Evolutionary conservation across 1,140 invertebrate genomes (phyloP), one percentile per base, ranked within the genome.

Genomic region (Drosophila ironensis): DNA sequence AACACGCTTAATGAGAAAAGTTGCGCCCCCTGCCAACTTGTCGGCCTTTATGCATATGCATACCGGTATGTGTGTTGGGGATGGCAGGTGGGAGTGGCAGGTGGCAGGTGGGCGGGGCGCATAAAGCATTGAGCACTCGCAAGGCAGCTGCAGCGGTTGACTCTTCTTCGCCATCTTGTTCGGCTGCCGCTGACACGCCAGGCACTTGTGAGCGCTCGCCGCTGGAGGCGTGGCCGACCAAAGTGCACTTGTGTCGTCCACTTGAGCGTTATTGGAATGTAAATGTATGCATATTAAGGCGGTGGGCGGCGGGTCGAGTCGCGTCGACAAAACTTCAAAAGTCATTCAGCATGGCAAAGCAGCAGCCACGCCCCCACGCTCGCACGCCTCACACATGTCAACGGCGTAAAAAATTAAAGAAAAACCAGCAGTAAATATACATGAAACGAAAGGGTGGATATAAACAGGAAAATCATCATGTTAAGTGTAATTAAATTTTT

Each of bases 401-500:
- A 53, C 19, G 50, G 50, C 25, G 40, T 30, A 16, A 44, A 38
- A 12, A 4, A 19, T 1, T 9, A 25, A 41, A 11, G 33, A 60
- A 45, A 41, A 19, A 59, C 45, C 22, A 60, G 2, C n/a, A n/a
- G 60, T 46, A 28, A 37, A 38, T 33, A 38, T 35, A 35, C 52
- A 50, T 33, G 7, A 37, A 63, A 17, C 37, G 28, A 41, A 60
- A 48, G 9, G 33, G 22, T 30, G 56, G 9, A 63, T 40, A 63
- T 63, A 47, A 48, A 63, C 56, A 19, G 59, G 56, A 78, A 82
- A 70, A 86, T 73, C 74, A 75, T 72, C 75, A 72, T 86, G 71
- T 74, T 80, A 80, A 86, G 80, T 86, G 81, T 86, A 86, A 86
- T 86, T 86, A 86, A 71, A 86, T 86, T 86, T 86, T 72, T 86